Percentiles rank a stretch among this genome's conserved stretches.
Evolutionary conservation across 2,888 invertebrate genomes (phyloP).

Genomic region (Horisme vitalbata): DNA sequence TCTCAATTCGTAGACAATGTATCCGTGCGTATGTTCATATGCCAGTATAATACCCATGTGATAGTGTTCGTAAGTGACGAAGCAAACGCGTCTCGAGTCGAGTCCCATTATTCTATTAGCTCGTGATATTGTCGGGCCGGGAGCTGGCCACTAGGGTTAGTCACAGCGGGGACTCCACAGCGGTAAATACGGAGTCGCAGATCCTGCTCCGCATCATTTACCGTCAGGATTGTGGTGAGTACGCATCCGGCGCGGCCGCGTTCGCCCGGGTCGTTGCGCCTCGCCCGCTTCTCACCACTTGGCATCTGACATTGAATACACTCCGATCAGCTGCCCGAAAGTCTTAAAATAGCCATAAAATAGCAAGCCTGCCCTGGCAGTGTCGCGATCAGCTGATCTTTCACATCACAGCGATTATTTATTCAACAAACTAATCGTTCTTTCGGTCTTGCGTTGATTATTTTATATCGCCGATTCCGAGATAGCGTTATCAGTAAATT

Average conservation of each 20-base stretch:
- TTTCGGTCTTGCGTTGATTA: slow-evolving; percentile 43
- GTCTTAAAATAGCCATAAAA: slow-evolving; percentile 81
- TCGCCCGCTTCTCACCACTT: slow-evolving; percentile 38
- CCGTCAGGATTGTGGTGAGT: slow-evolving; percentile 80
- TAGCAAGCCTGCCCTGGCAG: slow-evolving; percentile 77
- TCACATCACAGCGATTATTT: slow-evolving; percentile 67
- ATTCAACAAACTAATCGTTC: slow-evolving; percentile 67
- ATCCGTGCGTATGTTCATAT: slow-evolving; percentile 66
- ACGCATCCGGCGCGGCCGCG: slow-evolving; percentile 36
- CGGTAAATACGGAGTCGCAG: slow-evolving; percentile 81
- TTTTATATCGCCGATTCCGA: slow-evolving; percentile 53
- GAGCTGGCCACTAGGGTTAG: slow-evolving; percentile 74
- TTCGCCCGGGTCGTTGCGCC: slow-evolving; percentile 15
- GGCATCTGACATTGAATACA: slow-evolving; percentile 76
- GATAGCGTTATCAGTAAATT: slow-evolving; percentile 58
- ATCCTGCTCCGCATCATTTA: slow-evolving; percentile 78
- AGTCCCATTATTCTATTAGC: slow-evolving; percentile 77
- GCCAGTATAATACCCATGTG: slow-evolving; percentile 59
- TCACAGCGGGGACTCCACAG: slow-evolving; percentile 78
- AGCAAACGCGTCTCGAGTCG: slow-evolving; percentile 60
- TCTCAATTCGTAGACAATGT: slow-evolving; percentile 64
- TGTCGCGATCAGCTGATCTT: slow-evolving; percentile 78
- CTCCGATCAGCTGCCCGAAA: slow-evolving; percentile 73
- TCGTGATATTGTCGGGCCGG: slow-evolving; percentile 75
- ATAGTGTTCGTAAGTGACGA: slow-evolving; percentile 77